Conservation (phyloP, 2,113 vertebrate genomes). For the Chaetops frenatus region DNA sequence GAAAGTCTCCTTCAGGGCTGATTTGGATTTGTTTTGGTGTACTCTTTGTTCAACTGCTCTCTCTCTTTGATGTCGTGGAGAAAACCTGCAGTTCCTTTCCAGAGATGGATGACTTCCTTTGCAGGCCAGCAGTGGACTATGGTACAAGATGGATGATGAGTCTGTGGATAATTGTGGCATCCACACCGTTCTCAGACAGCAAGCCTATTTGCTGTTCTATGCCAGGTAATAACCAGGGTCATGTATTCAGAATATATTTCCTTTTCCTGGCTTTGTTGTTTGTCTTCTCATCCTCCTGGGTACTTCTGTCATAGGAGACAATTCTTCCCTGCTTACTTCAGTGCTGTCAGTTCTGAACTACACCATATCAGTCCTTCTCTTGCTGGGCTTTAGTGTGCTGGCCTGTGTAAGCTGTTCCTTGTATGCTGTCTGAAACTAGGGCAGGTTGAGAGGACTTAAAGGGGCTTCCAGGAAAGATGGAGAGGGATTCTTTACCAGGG, state of each 20-base stretch:
- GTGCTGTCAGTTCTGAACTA: not conserved
- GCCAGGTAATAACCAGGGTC: not conserved
- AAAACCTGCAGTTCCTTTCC: not conserved
- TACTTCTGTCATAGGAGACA: not conserved
- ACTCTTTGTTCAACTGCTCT: not conserved
- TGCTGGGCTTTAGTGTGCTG: not conserved
- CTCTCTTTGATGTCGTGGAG: not conserved
- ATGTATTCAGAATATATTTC: not conserved
- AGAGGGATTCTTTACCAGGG: not conserved
- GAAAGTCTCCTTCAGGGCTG: not conserved
- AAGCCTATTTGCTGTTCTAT: not conserved
- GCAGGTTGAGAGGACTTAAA: not conserved
- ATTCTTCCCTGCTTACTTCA: not conserved
- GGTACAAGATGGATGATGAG: slow-evolving; percentile 1
- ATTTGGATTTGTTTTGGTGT: not conserved
- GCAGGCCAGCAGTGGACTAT: not conserved
- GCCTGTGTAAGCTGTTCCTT: not conserved
- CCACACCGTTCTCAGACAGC: not conserved
- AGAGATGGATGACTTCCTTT: not conserved
- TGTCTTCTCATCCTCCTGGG: not conserved
- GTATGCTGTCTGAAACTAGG: not conserved
- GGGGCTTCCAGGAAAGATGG: not conserved
- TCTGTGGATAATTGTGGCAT: not conserved
- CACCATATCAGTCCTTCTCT: not conserved
- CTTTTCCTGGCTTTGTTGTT: not conserved